Base-by-base conservation (phyloP, 2,113 vertebrate genomes). In the Thunnus thynnus region DNA sequence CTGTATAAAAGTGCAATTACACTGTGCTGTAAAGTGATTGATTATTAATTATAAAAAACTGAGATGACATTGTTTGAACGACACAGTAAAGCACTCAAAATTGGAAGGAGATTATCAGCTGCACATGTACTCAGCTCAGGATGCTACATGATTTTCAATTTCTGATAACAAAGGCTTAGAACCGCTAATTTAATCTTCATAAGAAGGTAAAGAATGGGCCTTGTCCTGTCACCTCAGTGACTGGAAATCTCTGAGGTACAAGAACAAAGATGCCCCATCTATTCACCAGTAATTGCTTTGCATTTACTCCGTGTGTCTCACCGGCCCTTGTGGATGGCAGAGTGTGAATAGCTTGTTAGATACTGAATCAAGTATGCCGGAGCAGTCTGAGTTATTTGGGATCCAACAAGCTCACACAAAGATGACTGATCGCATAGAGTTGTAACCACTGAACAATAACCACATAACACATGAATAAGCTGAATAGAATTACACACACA, bases 331-430 rank as follows among this genome's bases (percentile, higher is more conserved):
- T 30, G 25, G 48, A 55, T 51, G 47, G 13, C 78, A 70, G 67
- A 12, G 32, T 74, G 12, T 72, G 41, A 80, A 79, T 41, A 64
- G 60, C 57, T 69, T 66, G 52, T 78, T 76, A 62, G 65, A 85
- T 62, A 10, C 78, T 54, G 71, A 85, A 82, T 93, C 85, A 85
- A 44, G 57, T 54, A 11, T 68, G 52, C 41, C 58, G 14, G 44
- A 66, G 80, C 46, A 8, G 48, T 55, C 47, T 16, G 57, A 56
- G 55, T 52, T 48, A 41, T 80, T 54, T 81, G 22, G 14, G 36
- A 60, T 73, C 72, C 48, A 67, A 72, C 27, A 51, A 13, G 5
- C 60, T 72, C 2, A 5, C 32, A 68, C 47, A 78, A 58, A 2
- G 4, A 17, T n/a, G 14, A 13, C 8, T 67, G 57, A 79, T 56